phyloP scores from a whole-genome alignment of 2,888 invertebrate genomes.

The Leptodirus hochenwartii region DNA sequence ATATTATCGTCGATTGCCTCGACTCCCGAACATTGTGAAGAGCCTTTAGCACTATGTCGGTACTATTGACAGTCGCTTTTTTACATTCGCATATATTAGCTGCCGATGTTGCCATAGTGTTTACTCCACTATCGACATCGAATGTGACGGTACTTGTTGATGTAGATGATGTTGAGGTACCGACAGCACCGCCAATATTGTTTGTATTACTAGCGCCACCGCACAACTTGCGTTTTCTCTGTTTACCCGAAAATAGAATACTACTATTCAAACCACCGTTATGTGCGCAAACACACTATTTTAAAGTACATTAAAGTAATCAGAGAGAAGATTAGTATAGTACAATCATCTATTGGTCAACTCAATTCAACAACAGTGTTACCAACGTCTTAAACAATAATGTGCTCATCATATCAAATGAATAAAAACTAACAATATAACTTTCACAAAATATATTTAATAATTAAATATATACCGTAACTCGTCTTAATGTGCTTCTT shows the following conservation, averaged over 20 bases:
- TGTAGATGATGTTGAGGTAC: too few relatives aligned
- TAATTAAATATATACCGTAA: slow-evolving; percentile 7
- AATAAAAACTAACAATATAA: neutral
- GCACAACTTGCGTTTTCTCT: too few relatives aligned
- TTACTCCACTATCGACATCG: slow-evolving; percentile 33
- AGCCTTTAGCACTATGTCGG: too few relatives aligned
- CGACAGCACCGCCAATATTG: too few relatives aligned
- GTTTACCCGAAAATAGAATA: slow-evolving; percentile 25
- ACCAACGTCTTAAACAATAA: neutral
- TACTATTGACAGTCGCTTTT: too few relatives aligned
- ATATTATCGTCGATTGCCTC: too few relatives aligned
- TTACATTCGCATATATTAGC: slow-evolving; percentile 9
- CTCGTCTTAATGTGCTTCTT: slow-evolving; percentile 7
- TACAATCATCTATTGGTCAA: slow-evolving; percentile 18
- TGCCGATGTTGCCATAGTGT: slow-evolving; percentile 9
- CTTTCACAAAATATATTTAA: neutral
- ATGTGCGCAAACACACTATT: slow-evolving; percentile 4
- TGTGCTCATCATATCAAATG: neutral
- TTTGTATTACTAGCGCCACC: too few relatives aligned
- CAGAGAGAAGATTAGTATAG: slow-evolving; percentile 28
- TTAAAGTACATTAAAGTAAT: slow-evolving; percentile 11
- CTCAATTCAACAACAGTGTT: neutral
- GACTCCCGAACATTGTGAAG: too few relatives aligned
- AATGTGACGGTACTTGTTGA: slow-evolving; percentile 31
- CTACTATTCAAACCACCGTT: slow-evolving; percentile 4